Percentiles rank a stretch among this genome's conserved stretches.
Evolutionary conservation across 2,888 invertebrate species (phyloP).

Genomic region (Cordilura impudica): DNA sequence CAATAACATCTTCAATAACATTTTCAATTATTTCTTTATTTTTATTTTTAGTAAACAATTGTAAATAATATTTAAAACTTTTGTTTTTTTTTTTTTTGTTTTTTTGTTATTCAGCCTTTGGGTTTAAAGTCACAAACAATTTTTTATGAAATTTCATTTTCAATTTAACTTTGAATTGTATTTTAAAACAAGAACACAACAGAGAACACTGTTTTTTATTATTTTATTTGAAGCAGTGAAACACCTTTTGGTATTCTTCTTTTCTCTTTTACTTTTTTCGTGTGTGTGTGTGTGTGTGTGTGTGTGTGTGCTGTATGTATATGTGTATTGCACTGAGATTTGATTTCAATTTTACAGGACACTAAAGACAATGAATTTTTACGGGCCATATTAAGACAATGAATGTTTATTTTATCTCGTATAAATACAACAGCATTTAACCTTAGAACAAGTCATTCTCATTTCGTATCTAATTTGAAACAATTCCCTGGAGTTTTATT

Average conservation of each 20-base stretch:
- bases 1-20: slow-evolving; percentile 13
- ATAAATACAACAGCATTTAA: neutral
- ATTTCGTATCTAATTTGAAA: neutral
- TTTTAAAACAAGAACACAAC: slow-evolving; percentile 40
- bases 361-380: slow-evolving; percentile 53
- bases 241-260: slow-evolving; percentile 51
- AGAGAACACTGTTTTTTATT: slow-evolving; percentile 1
- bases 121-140: slow-evolving; percentile 53
- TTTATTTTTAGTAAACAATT: slow-evolving; percentile 39
- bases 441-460: neutral
- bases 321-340: slow-evolving; percentile 59
- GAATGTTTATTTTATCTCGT: slow-evolving; percentile 35
- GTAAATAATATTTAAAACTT: slow-evolving; percentile 59
- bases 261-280: slow-evolving; percentile 23
- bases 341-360: slow-evolving; percentile 56
- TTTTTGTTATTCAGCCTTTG: slow-evolving; percentile 52
- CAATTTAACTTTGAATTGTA: slow-evolving; percentile 62
- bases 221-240: too few species aligned
- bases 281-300: slow-evolving; percentile 9
- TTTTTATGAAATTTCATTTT: slow-evolving; percentile 60
- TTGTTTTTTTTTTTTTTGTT: slow-evolving; percentile 41
- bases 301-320: slow-evolving; percentile 13
- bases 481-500: neutral
- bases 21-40: slow-evolving; percentile 20
- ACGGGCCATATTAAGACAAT: slow-evolving; percentile 15